phyloP scores from a whole-genome alignment of 2,888 invertebrate species.

The Macrophya annulata region DNA sequence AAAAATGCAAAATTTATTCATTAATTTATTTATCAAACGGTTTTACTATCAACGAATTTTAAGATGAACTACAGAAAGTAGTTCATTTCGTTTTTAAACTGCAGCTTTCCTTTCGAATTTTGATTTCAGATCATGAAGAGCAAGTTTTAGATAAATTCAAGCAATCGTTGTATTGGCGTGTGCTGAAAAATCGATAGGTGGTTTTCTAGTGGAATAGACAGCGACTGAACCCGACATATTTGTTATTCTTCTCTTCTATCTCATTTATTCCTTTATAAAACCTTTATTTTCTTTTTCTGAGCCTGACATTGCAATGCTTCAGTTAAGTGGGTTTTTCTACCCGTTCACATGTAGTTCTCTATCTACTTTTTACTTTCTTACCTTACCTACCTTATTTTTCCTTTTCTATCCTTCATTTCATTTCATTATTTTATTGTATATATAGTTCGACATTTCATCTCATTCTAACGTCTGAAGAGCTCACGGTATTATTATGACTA shows the following conservation, averaged over 20 bases:
- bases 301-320: constrained; percentile 23
- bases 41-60: constrained; percentile 26
- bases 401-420: neutral
- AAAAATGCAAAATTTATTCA: neutral
- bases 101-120: neutral
- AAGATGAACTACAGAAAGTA: neutral
- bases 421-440: neutral
- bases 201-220: neutral
- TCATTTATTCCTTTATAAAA: constrained; percentile 10
- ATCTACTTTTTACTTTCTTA: neutral
- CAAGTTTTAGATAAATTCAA: constrained; percentile 1
- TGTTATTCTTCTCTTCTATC: constrained; percentile 32
- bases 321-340: constrained; percentile 38
- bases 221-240: neutral
- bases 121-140: neutral
- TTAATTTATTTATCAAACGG: neutral
- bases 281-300: neutral
- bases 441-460: neutral
- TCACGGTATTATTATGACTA: neutral
- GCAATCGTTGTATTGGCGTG: neutral
- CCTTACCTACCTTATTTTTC: neutral
- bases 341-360: neutral
- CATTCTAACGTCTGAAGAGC: neutral
- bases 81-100: neutral
- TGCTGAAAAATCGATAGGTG: constrained; percentile 16